Percentiles rank a stretch among this genome's conserved stretches.
phyloP scores from a whole-genome alignment of 2,888 invertebrate genomes.

The Copidosoma aretas region DNA sequence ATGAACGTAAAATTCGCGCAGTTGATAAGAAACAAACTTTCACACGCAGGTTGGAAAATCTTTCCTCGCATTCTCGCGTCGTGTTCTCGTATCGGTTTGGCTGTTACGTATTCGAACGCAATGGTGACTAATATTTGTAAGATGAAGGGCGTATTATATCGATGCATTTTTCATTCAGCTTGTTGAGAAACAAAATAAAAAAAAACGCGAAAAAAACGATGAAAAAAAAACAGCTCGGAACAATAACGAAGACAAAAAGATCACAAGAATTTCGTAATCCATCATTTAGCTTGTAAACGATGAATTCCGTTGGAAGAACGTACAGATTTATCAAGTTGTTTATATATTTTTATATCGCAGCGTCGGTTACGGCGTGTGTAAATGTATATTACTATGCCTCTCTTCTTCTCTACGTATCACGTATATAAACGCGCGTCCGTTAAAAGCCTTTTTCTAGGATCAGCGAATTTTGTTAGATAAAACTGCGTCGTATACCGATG shows the following conservation, averaged over 20 bases:
- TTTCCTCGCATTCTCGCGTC: conserved; percentile 33
- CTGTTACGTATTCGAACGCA: conserved; percentile 29
- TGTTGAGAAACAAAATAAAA: conserved; percentile 26
- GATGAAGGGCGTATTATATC: conserved; percentile 9
- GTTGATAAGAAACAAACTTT: conserved; percentile 1
- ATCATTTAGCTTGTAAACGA: conserved; percentile 39
- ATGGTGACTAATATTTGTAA: conserved; percentile 12
- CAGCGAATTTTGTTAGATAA: conserved; percentile 38
- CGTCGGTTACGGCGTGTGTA: conserved; percentile 24
- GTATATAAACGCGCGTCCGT: conserved; percentile 21
- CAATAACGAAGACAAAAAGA: too few relatives aligned
- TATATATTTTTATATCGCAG: conserved; percentile 55
- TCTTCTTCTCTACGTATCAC: conserved; percentile 20
- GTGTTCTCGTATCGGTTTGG: conserved; percentile 34
- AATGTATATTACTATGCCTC: conserved; percentile 36
- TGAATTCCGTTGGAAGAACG: conserved; percentile 35
- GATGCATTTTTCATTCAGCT: conserved; percentile 33
- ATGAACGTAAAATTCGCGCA: too few relatives aligned
- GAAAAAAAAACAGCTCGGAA: too few relatives aligned
- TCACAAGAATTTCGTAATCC: conserved; percentile 35
- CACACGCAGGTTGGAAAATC: conserved; percentile 22
- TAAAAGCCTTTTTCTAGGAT: conserved; percentile 32
- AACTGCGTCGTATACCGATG: conserved; percentile 30
- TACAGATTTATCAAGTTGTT: conserved; percentile 48
- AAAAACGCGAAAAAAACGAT: too few relatives aligned